Evolutionary conservation across 2,797 vertebrate species (phyloP), one percentile per base, ranked within the genome.

Genomic region (Argentina silus): DNA sequence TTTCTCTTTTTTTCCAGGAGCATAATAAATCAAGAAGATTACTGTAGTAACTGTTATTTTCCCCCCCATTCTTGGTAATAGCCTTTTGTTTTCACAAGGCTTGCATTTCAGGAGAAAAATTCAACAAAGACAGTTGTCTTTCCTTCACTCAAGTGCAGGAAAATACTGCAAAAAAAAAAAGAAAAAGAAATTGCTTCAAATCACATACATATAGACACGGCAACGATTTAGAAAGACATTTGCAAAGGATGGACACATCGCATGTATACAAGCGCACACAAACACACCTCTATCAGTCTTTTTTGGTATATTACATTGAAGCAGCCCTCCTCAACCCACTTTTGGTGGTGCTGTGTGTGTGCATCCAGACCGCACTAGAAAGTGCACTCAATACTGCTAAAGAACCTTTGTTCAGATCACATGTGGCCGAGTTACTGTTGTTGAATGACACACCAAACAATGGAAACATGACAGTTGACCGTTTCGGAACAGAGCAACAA

Each of bases 151-250:
- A 74, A 68, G 69, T 79, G 47, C 69, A 78, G 81, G 81, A 77
- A 80, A 71, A 85, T 87, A 83, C 83, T 79, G 81, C 43, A 69
- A 65, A 70, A 83, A 87, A 76, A 81, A 85, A 83, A 67, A 86
- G 69, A 78, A 91, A 78, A 88, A 90, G 88, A 87, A 88, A 92
- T 92, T 93, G 89, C 90, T 93, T 92, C 90, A 90, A 8, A 92
- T 92, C 89, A 90, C 84, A 87, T 79, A 92, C 83, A 90, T 87
- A 87, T 88, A 78, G 79, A 90, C 87, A 91, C 79, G 72, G 86
- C 88, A 90, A 90, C 84, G 87, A 83, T 85, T 86, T 79, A 82
- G 83, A 87, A 85, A 90, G 83, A 81, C 72, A 90, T 88, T 77
- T 90, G 84, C 86, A 86, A 86, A 81, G 80, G 75, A 85, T 79